phyloP scores from a whole-genome alignment of 2,888 invertebrate genomes.

The Capitulum mitella region DNA sequence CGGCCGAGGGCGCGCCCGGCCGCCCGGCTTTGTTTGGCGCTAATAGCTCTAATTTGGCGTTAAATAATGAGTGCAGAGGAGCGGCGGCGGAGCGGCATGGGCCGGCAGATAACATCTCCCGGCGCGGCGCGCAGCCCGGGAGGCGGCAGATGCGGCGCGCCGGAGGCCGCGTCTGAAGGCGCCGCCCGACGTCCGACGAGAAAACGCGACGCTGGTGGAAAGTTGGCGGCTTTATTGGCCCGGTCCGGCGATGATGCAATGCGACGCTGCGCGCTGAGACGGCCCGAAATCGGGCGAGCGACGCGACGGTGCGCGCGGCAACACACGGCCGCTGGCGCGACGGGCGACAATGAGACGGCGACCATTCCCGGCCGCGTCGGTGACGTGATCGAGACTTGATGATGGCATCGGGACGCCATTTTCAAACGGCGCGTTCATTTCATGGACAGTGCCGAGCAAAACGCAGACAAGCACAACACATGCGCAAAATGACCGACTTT shows the following conservation, averaged over 20 bases:
- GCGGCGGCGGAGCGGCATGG: neutral
- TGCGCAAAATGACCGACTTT: neutral
- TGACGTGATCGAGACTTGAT: no score
- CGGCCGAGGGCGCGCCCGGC: neutral
- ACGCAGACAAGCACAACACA: no score
- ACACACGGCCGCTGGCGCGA: no score
- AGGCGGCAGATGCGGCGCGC: neutral
- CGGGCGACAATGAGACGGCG: no score
- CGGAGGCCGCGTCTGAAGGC: neutral
- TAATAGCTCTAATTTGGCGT: conserved; percentile 23
- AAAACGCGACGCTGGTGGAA: neutral
- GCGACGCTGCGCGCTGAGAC: neutral
- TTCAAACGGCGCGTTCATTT: no score
- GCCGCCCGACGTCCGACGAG: neutral
- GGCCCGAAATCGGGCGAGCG: no score
- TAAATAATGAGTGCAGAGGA: neutral
- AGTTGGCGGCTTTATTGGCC: neutral
- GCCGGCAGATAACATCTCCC: neutral
- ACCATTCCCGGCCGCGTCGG: no score
- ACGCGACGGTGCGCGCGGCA: no score
- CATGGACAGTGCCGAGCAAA: no score
- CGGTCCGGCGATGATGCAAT: neutral
- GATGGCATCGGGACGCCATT: no score
- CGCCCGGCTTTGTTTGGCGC: conserved; percentile 1
- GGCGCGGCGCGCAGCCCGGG: neutral